phyloP scores from a whole-genome alignment of 2,797 vertebrate genomes.

The Gephyroberyx darwinii region DNA sequence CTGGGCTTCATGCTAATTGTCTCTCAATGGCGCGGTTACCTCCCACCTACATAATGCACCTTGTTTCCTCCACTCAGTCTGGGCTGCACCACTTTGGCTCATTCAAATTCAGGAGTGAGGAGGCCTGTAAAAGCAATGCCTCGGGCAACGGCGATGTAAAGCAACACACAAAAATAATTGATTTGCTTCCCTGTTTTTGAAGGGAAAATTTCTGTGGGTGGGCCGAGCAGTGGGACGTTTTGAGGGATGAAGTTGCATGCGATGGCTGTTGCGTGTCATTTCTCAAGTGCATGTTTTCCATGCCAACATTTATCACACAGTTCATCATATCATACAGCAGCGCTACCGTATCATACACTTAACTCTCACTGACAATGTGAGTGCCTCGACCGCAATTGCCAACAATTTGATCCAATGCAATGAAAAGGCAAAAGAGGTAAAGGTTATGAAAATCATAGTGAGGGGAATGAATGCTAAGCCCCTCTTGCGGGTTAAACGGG shows the following conservation, averaged over 20 bases:
- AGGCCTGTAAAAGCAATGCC: conserved; percentile 60
- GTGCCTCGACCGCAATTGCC: conserved; percentile 5
- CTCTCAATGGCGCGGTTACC: conserved; percentile 82
- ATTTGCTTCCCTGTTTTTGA: conserved; percentile 50
- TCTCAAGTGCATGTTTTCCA: conserved; percentile 17
- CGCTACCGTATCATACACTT: conserved; percentile 31
- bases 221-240: conserved; percentile 43
- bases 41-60: conserved; percentile 86
- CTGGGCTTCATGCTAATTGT: conserved; percentile 87
- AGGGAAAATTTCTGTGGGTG: conserved; percentile 54
- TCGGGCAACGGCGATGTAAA: conserved; percentile 48
- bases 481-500: conserved; percentile 69
- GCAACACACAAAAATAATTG: conserved; percentile 26
- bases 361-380: conserved; percentile 13
- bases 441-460: conserved; percentile 70
- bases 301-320: conserved; percentile 33
- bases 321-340: conserved; percentile 32
- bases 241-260: conserved; percentile 60
- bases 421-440: conserved; percentile 48
- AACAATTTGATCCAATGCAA: conserved; percentile 36
- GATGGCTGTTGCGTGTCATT: conserved; percentile 49
- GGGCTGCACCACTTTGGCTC: conserved; percentile 61
- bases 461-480: conserved; percentile 37
- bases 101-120: conserved; percentile 70
- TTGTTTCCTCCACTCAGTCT: conserved; percentile 75